Conservation (phyloP, 2,888 invertebrate species). For the Sphaerophoria taeniata region DNA sequence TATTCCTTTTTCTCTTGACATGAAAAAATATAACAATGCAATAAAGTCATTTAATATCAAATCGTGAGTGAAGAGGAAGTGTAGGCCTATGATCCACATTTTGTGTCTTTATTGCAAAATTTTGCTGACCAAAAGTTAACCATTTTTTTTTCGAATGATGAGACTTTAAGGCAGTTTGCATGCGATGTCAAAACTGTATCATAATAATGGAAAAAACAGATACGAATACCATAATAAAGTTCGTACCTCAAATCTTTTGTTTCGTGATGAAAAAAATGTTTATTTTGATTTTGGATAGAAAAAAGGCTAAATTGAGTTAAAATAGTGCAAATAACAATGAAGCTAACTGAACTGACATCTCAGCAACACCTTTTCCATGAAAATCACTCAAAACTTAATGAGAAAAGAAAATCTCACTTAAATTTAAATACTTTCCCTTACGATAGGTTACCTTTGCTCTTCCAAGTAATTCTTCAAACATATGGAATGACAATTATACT, state of each 20-base stretch:
- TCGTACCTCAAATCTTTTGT: background rate
- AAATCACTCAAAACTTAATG: conserved; percentile 3
- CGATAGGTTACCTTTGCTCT: background rate
- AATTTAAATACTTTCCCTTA: background rate
- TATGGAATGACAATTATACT: conserved; percentile 36
- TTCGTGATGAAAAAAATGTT: background rate
- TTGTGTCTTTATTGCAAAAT: no score
- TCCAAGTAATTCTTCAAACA: background rate
- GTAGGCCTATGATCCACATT: no score
- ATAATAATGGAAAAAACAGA: background rate
- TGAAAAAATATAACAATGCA: no score
- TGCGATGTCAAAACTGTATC: no score
- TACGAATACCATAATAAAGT: background rate
- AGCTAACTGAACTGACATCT: background rate
- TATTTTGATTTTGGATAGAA: background rate
- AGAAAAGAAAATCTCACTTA: background rate
- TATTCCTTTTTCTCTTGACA: no score
- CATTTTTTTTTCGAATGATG: no score
- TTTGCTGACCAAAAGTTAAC: no score
- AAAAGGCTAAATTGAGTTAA: no score
- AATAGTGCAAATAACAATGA: background rate
- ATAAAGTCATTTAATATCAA: no score
- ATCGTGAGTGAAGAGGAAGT: no score
- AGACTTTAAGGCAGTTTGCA: no score
- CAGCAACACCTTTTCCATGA: background rate